Evolutionary conservation across 2,888 invertebrate genomes (phyloP), one percentile per base, ranked within the genome.

Genomic region (Neoaliturus tenellus): DNA sequence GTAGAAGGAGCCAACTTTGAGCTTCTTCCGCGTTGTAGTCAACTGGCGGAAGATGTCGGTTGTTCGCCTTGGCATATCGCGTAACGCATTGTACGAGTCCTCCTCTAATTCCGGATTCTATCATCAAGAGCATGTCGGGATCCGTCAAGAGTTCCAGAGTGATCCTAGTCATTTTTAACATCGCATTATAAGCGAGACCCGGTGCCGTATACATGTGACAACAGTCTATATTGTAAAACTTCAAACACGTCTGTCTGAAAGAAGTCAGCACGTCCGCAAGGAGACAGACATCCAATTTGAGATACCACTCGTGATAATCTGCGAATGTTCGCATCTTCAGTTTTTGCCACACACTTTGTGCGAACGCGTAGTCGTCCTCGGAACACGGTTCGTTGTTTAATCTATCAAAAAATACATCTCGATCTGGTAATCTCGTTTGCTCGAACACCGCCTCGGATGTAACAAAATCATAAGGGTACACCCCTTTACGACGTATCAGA

Each of bases 361-460:
- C 90, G 87, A 89, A 89, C 17, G 85, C 51, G 85, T 90, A 90
- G 71, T 89, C 88, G 23, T 82, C 85, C 6, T 87, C 85, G 31
- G 83, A 85, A 33, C 88, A 87, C 25, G 85, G 25, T 23, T 85
- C 69, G 17, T 48, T 17, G 48, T 48, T 48, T 4, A 48, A 17
- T 17, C 4, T 48, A n/a, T 48, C 17, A n/a, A 14, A 48, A 48
- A 48, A 48, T 8, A 4, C 48, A 4, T 8, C n/a, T 48, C 17
- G 6, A 17, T 8, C 12, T 17, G 48, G 48, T 17, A 48, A 17
- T 48, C 4, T 4, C 4, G 8, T 48, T 48, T 48, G 12, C n/a
- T 4, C 6, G 17, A 48, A 48, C 10, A n/a, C 48, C 4, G 8
- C n/a, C 6, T 6, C 3, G 4, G 10, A 17, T 48, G 6, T 48